A percentile compares a stretch with the other conserved stretches of the same genome.
Evolutionary conservation across 37 sponge, comb jelly and placozoan genomes (phyloP).

Genomic region (Halichondria panicea): DNA sequence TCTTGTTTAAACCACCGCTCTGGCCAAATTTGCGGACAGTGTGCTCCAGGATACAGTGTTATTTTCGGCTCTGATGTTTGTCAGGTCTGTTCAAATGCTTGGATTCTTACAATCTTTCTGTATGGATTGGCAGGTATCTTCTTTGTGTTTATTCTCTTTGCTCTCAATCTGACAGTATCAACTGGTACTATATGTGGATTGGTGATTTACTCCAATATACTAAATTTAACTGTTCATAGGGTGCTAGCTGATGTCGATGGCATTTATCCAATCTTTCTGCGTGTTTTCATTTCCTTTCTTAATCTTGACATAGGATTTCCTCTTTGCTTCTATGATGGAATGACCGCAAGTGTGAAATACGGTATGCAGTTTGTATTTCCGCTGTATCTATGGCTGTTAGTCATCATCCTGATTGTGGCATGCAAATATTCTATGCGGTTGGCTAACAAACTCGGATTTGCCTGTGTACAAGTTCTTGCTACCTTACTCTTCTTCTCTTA

Average conservation of each 20-base stretch:
- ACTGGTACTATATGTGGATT: neutral
- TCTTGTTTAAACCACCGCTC: neutral
- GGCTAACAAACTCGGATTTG: no score
- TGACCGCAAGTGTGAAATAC: neutral
- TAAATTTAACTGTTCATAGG: no score
- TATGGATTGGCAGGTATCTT: neutral
- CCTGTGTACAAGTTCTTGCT: neutral
- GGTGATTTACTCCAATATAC: neutral
- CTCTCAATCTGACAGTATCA: neutral
- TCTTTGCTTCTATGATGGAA: conserved; percentile 8
- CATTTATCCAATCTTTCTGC: neutral
- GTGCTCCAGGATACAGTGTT: neutral
- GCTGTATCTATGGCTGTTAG: neutral
- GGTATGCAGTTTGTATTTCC: conserved; percentile 6
- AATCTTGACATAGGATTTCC: conserved; percentile 5
- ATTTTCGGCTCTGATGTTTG: neutral
- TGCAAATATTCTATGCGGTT: neutral
- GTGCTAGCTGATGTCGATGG: neutral
- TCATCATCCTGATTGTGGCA: neutral
- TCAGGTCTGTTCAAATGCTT: neutral
- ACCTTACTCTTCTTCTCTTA: neutral
- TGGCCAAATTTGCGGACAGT: neutral
- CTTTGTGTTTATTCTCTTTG: neutral
- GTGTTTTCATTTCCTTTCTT: neutral
- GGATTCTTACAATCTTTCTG: neutral